Conservation (phyloP, 2,113 vertebrate species). For the Hystrix brachyura region DNA sequence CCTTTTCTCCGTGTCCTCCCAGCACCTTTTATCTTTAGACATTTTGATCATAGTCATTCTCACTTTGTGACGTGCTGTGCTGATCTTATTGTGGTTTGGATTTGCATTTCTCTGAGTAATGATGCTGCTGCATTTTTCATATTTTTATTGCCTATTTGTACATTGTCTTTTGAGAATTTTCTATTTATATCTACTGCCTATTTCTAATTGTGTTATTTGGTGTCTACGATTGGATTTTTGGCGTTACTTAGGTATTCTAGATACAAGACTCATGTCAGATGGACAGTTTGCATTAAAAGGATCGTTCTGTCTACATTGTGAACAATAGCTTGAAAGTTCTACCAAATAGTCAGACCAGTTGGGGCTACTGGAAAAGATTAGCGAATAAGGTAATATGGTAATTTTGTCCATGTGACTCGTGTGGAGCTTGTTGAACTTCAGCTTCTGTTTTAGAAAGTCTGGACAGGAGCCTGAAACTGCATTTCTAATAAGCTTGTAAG, state of each 20-base stretch:
- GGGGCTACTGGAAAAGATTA: neutral
- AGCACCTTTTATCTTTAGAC: neutral
- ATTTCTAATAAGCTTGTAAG: neutral
- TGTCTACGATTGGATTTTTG: neutral
- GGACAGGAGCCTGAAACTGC: neutral
- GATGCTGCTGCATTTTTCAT: neutral
- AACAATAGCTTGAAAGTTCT: neutral
- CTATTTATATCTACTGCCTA: neutral
- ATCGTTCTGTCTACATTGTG: neutral
- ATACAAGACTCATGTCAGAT: neutral
- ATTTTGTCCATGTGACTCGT: neutral
- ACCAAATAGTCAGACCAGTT: neutral
- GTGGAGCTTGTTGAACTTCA: neutral
- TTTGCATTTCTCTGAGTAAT: neutral
- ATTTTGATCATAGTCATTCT: neutral
- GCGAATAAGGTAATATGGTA: neutral
- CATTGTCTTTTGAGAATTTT: neutral
- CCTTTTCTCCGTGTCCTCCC: neutral
- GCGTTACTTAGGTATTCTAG: neutral
- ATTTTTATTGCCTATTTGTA: neutral
- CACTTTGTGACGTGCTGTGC: neutral
- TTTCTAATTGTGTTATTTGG: neutral
- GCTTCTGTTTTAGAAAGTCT: neutral
- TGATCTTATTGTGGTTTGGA: neutral
- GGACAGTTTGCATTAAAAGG: neutral